phyloP scores from a whole-genome alignment of 2,113 vertebrate genomes.

The Globicephala melas region DNA sequence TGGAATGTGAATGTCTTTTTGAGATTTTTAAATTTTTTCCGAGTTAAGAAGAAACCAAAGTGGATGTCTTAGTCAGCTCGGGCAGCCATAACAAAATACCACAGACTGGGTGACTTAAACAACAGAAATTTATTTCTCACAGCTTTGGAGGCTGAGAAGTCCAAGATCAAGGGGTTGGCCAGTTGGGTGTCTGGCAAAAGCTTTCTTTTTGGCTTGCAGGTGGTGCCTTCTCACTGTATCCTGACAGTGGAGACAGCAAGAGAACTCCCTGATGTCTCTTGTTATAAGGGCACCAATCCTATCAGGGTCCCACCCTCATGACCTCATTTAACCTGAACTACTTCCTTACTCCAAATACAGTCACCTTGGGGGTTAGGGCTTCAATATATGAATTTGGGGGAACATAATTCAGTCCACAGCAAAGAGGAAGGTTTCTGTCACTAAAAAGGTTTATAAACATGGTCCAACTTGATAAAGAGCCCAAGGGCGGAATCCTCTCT shows the following conservation, averaged over 20 bases:
- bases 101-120: not conserved
- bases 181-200: not conserved
- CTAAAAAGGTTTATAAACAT: not conserved
- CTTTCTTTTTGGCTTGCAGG: not conserved
- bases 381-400: not conserved
- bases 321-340: not conserved
- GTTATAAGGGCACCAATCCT: not conserved
- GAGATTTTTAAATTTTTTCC: not conserved
- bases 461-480: not conserved
- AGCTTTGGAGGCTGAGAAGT: not conserved
- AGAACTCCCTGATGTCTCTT: not conserved
- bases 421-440: not conserved
- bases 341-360: not conserved
- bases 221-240: not conserved
- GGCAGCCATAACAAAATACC: not conserved
- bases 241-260: not conserved
- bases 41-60: conserved; percentile 3
- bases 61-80: not conserved
- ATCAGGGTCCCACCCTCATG: not conserved
- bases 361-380: not conserved
- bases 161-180: not conserved
- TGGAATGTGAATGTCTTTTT: not conserved
- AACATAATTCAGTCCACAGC: not conserved
- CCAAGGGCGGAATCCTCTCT: not conserved
- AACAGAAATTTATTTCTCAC: not conserved